Percentiles rank a stretch among this genome's conserved stretches.
phyloP scores from a whole-genome alignment of 1,140 invertebrate genomes.

The Drosophila nigrodunni region DNA sequence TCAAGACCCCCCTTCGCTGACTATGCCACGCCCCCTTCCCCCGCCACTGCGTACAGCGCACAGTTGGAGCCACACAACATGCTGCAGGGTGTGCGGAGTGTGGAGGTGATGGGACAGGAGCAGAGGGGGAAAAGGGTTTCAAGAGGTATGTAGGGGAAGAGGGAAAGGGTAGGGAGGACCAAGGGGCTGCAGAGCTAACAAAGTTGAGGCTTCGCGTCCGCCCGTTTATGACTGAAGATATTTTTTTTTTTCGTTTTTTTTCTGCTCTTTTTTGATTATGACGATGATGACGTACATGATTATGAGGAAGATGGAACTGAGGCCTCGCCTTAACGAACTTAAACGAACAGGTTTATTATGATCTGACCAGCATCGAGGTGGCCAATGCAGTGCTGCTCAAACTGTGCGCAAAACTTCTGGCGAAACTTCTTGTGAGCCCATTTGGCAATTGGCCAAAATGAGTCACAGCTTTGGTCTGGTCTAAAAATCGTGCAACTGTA shows the following conservation, averaged over 20 bases:
- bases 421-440: conserved; percentile 5
- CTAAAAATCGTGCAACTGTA: conserved; percentile 28
- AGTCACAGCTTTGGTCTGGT: conserved; percentile 9
- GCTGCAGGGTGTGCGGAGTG: conserved; percentile 29
- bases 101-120: no score
- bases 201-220: conserved; percentile 67
- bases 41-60: conserved; percentile 1
- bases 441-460: conserved; percentile 18
- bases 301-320: conserved; percentile 26
- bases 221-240: conserved; percentile 68
- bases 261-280: conserved; percentile 15
- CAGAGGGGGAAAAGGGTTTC: conserved; percentile 1
- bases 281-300: conserved; percentile 30
- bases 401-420: conserved; percentile 29
- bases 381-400: conserved; percentile 30
- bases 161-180: background rate
- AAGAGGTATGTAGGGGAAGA: background rate
- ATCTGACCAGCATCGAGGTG: conserved; percentile 41
- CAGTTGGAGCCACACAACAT: conserved; percentile 45
- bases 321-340: conserved; percentile 73
- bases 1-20: conserved; percentile 47
- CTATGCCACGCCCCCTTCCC: conserved; percentile 4
- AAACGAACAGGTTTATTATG: conserved; percentile 81
- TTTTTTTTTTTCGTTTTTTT: background rate
- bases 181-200: conserved; percentile 39